Base-by-base conservation (phyloP, 2,888 invertebrate species). In the Sepioteuthis lessoniana region DNA sequence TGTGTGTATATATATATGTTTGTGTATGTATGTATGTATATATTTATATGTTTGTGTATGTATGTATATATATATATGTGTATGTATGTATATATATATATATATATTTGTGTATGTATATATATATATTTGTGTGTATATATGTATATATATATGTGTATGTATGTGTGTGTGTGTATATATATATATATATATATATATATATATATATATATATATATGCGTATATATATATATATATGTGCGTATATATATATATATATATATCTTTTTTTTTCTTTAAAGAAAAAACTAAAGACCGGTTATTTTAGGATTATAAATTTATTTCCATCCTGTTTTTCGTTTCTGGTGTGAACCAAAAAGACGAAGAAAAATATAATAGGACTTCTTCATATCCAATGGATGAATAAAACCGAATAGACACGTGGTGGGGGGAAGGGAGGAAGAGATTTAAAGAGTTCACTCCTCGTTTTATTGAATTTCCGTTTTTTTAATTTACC, bases 221-320 rank as follows among this genome's bases (percentile, higher is more conserved):
- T 91, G 25, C 25, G 28, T 91, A 92, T 42, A 94, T 60, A 94
- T 93, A 38, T 91, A 93, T 94, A 42, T 93, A 93, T 93, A 60
- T 94, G 60, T 93, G 90, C 60, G 93, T 55, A 93, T 94, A 93
- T 93, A 93, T 93, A 93, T 93, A 94, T 55, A 50, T 94, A 93
- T 4, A n/a, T 38, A 16, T 91, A 93, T n/a, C n/a, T n/a, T n/a
- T n/a, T n/a, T n/a, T n/a, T n/a, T n/a, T n/a, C n/a, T n/a, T n/a
- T n/a, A n/a, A n/a, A n/a, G n/a, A n/a, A n/a, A n/a, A n/a, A n/a
- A n/a, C n/a, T n/a, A n/a, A n/a, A n/a, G n/a, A n/a, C n/a, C n/a
- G n/a, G n/a, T n/a, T n/a, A n/a, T n/a, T n/a, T n/a, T n/a, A n/a
- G n/a, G n/a, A n/a, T n/a, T n/a, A n/a, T n/a, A n/a, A n/a, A n/a